Base-by-base conservation (phyloP, 2,113 vertebrate species). In the Dasyprocta punctata region DNA sequence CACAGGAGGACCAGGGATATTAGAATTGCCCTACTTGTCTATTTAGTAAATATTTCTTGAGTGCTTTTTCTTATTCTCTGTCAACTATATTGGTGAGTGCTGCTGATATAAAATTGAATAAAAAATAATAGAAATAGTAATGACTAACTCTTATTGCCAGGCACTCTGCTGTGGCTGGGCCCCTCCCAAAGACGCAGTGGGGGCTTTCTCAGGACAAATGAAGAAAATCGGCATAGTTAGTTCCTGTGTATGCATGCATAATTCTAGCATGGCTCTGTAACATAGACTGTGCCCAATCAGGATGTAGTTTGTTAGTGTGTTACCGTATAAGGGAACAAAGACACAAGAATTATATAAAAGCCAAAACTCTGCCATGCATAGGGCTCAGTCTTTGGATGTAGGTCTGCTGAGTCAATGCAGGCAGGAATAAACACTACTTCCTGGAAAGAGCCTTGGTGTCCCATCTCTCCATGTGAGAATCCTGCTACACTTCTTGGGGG, bases 111-210 rank as follows among this genome's bases (percentile, higher is more conserved):
- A 81, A 96, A 0, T 11, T 65, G 17, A 95, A 90, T 93, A 44
- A 80, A 96, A 96, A 95, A 80, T 78, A 85, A 69, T 19, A 85
- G 38, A 38, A 90, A 83, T 0, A 89, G 89, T n/a, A 95, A 88
- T 8, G 71, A 9, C 44, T 67, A 52, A 52, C 89, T 71, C 20
- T 92, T 13, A 47, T 2, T 75, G 12, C 12, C 58, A 90, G 41
- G 80, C 4, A 63, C 44, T 67, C 24, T 22, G 44, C 33, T 65
- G 44, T 22, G 19, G 4, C 71, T 26, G 9, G 38, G 4, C 14
- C 24, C 22, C 41, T 73, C 71, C 71, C 22, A 73, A 73, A 44
- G 38, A 73, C 41, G 38, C 71, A 73, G 22, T 41, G 20, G 22
- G 67, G 36, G 16, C 36, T 5, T 41, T 41, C 71, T 44, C 20